These are phyloP conservation scores for Thera obeliscata DNA, from an alignment of 2,888 invertebrate species.

Conservation along the genomic window DNA sequence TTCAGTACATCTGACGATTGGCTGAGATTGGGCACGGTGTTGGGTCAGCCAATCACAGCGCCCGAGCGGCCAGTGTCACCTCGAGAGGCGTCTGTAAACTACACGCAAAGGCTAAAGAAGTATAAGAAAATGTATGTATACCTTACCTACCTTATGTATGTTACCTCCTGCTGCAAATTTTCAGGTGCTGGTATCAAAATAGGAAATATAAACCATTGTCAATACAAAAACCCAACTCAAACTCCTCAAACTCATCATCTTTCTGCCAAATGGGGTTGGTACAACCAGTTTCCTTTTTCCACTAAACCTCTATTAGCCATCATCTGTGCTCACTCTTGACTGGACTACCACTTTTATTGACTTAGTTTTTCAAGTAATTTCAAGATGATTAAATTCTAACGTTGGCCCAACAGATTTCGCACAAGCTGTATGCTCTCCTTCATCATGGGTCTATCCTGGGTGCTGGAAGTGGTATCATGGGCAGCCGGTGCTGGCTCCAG, in stretches of 20 bases:
- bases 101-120: slow-evolving; percentile 71
- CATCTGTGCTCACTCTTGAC: too few species aligned
- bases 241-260: too few species aligned
- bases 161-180: too few species aligned
- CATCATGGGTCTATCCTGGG: slow-evolving; percentile 89
- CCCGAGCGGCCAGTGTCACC: slow-evolving; percentile 59
- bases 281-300: too few species aligned
- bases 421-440: slow-evolving; percentile 85
- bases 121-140: slow-evolving; percentile 72
- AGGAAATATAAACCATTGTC: too few species aligned
- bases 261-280: too few species aligned
- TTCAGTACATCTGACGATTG: slow-evolving; percentile 76
- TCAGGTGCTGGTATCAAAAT: too few species aligned
- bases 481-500: slow-evolving; percentile 80
- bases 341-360: too few species aligned
- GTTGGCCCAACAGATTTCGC: slow-evolving; percentile 64
- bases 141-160: not conserved
- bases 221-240: too few species aligned
- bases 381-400: too few species aligned
- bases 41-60: slow-evolving; percentile 63
- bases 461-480: slow-evolving; percentile 88
- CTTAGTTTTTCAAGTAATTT: too few species aligned
- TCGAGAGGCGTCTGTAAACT: slow-evolving; percentile 59
- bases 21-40: slow-evolving; percentile 69
- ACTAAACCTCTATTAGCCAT: too few species aligned